Evolutionary conservation across 2,113 vertebrate species (phyloP), one percentile per base, ranked within the genome.

Genomic region (Macquaria australasica): DNA sequence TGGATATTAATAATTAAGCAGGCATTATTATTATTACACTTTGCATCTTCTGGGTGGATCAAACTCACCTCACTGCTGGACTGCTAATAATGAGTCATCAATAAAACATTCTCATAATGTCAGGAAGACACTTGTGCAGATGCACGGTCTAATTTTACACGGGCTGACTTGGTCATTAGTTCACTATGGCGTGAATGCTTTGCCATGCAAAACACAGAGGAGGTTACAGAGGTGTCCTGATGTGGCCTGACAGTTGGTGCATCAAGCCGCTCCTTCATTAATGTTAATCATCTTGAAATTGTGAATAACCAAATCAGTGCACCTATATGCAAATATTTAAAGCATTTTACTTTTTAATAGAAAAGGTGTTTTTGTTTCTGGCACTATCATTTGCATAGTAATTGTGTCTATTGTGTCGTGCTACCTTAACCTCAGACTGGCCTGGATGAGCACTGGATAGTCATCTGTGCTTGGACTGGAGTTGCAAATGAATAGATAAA

Each of bases 41-140:
- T 95, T 93, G 95, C 95, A 95, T 96, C 93, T 93, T 94, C 90
- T 89, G 91, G 87, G 85, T 90, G 90, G 94, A 95, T 95, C 91
- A 87, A 92, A 92, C 91, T 93, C 92, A 94, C 93, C 94, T 96
- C 93, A 90, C 79, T 76, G 91, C 92, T 80, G 88, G 88, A 93
- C 94, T 91, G 89, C 92, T 93, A 93, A 93, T 95, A 95, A 95
- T 95, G 92, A 96, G 87, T 93, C 94, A 95, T 96, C 95, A 96
- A 96, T 96, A 96, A 96, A 96, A 96, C 95, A 96, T 96, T 88
- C 89, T 95, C 90, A 91, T 96, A 95, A 96, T 95, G 95, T 95
- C 95, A 94, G 90, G 83, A 71, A 94, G 94, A 95, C 93, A 94
- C 83, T 89, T 89, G 88, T 92, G 86, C 84, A 87, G 91, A 89